phyloP scores from a whole-genome alignment of 2,113 vertebrate genomes.

The human (Homo sapiens) region GRCh38 chr20:13006501-13007000 shows the following conservation, averaged over 20 bases:
- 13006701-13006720: background rate
- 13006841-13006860: background rate
- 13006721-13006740: background rate
- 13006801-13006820: background rate
- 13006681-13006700: background rate
- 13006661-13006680: background rate
- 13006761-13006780: background rate
- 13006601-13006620: background rate
- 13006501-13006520: background rate
- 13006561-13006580: background rate
- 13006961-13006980: background rate
- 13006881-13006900: background rate
- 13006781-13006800: background rate
- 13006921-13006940: background rate
- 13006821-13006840: background rate
- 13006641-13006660: background rate
- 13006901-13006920: background rate
- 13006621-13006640: background rate
- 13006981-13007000: background rate
- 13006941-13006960: background rate
- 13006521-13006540: background rate
- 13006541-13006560: background rate
- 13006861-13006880: background rate
- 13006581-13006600: background rate
- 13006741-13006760: background rate